Percentiles rank a stretch among this genome's conserved stretches.
phyloP scores from a whole-genome alignment of 1,140 invertebrate genomes.

The Drosophila mauritiana region DNA sequence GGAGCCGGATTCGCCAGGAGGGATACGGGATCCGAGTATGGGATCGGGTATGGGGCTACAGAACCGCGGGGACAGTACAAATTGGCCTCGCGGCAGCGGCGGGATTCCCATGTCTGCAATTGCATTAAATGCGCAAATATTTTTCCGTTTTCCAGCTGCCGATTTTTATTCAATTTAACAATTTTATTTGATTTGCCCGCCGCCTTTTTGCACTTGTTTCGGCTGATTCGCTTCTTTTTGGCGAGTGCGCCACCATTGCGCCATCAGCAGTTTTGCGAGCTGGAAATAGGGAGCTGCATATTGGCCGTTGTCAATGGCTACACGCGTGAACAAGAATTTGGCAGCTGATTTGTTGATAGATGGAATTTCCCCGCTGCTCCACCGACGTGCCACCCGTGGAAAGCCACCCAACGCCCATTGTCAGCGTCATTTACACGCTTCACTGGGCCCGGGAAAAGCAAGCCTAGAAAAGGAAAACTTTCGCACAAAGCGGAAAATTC shows the following conservation, averaged over 20 bases:
- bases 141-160: constrained; percentile 68
- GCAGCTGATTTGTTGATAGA: constrained; percentile 82
- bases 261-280: constrained; percentile 58
- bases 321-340: constrained; percentile 78
- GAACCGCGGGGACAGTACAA: constrained; percentile 35
- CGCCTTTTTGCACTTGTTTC: constrained; percentile 49
- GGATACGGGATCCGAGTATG: not conserved
- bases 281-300: not conserved
- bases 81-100: constrained; percentile 45
- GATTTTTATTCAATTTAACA: constrained; percentile 83
- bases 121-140: constrained; percentile 78
- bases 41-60: not conserved
- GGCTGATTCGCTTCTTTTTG: constrained; percentile 2
- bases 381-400: not conserved
- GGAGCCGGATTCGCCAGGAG: not conserved
- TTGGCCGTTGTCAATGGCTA: constrained; percentile 70
- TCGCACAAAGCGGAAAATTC: constrained; percentile 74
- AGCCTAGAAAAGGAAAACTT: constrained; percentile 58
- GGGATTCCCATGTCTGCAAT: constrained; percentile 52
- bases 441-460: constrained; percentile 42
- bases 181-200: constrained; percentile 77
- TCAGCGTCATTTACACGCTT: constrained; percentile 78
- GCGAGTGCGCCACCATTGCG: constrained; percentile 21
- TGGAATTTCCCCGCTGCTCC: constrained; percentile 55
- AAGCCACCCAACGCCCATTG: constrained; percentile 48